Conservation (phyloP, 2,888 invertebrate genomes). For the Aradus depressus region DNA sequence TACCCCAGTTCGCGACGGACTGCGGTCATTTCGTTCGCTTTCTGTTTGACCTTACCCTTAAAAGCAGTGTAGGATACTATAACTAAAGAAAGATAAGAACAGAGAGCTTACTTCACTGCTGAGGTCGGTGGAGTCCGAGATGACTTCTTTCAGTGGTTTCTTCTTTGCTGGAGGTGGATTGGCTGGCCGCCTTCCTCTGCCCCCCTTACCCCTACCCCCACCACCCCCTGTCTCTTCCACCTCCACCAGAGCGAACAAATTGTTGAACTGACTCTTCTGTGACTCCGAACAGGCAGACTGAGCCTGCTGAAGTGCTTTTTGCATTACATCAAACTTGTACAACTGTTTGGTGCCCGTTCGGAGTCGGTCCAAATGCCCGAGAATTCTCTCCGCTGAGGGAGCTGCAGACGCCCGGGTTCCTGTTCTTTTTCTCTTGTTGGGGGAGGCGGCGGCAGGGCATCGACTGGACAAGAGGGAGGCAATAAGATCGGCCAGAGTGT, state of each 20-base stretch:
- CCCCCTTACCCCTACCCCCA: slow-evolving; percentile 31
- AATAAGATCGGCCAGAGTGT: slow-evolving; percentile 71
- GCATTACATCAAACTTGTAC: slow-evolving; percentile 82
- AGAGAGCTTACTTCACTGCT: slow-evolving; percentile 58
- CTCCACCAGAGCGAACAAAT: slow-evolving; percentile 79
- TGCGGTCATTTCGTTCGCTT: no score
- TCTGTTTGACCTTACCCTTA: no score
- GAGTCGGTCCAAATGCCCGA: slow-evolving; percentile 83
- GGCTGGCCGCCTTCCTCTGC: slow-evolving; percentile 33
- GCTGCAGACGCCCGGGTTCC: slow-evolving; percentile 29
- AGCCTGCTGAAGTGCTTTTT: slow-evolving; percentile 81
- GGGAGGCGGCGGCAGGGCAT: slow-evolving; percentile 70
- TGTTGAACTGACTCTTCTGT: slow-evolving; percentile 81
- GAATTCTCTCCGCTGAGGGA: slow-evolving; percentile 45
- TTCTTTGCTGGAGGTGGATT: slow-evolving; percentile 35
- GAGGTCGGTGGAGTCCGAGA: slow-evolving; percentile 62
- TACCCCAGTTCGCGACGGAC: no score
- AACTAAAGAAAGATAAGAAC: no score
- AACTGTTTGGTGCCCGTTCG: slow-evolving; percentile 44
- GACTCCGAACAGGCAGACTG: slow-evolving; percentile 70
- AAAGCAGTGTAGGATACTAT: no score
- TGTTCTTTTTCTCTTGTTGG: slow-evolving; percentile 57
- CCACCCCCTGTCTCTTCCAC: slow-evolving; percentile 53
- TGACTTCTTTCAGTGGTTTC: slow-evolving; percentile 41
- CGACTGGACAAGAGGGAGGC: slow-evolving; percentile 66